These are phyloP conservation scores for Dichetophora obliterata DNA, from an alignment of 2,888 invertebrate genomes.

Conservation along the genomic window DNA sequence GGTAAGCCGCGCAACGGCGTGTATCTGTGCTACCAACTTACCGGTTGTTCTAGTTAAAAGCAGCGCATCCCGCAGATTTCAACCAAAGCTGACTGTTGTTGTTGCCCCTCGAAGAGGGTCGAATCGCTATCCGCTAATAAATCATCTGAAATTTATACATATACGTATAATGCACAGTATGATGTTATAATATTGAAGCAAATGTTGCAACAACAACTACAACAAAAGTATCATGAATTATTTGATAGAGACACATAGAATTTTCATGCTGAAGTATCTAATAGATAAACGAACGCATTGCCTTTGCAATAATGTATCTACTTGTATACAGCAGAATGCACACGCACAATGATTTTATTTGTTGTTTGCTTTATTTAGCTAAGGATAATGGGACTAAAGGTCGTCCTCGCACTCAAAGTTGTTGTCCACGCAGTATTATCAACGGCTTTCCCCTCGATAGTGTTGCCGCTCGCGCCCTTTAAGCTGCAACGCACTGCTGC, in stretches of 20 bases:
- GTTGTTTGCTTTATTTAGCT: slow-evolving; percentile 38
- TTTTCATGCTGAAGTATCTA: not conserved
- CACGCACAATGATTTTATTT: slow-evolving; percentile 34
- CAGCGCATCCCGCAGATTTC: slow-evolving; percentile 38
- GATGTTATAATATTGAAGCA: not conserved
- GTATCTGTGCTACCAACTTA: not conserved
- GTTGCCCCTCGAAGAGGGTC: not conserved
- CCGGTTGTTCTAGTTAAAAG: not conserved
- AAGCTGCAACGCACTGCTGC: not conserved
- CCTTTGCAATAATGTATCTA: not conserved
- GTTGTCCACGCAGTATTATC: not conserved
- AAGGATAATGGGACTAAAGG: slow-evolving; percentile 35
- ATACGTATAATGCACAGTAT: not conserved
- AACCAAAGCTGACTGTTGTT: slow-evolving; percentile 24
- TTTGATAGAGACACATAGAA: slow-evolving; percentile 7
- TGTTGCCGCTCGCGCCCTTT: slow-evolving; percentile 23
- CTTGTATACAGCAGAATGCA: slow-evolving; percentile 28
- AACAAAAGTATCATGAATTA: slow-evolving; percentile 19
- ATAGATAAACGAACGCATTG: not conserved
- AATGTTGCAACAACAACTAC: not conserved
- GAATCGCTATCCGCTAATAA: slow-evolving; percentile 4
- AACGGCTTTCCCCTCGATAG: not conserved
- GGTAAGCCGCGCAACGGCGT: slow-evolving; percentile 8
- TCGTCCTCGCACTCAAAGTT: slow-evolving; percentile 27
- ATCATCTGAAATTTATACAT: slow-evolving; percentile 22